Percentiles rank a stretch among this genome's conserved stretches.
These are phyloP conservation scores for Sacculina carcini DNA, from an alignment of 2,888 invertebrate genomes.

Conservation along the genomic window DNA sequence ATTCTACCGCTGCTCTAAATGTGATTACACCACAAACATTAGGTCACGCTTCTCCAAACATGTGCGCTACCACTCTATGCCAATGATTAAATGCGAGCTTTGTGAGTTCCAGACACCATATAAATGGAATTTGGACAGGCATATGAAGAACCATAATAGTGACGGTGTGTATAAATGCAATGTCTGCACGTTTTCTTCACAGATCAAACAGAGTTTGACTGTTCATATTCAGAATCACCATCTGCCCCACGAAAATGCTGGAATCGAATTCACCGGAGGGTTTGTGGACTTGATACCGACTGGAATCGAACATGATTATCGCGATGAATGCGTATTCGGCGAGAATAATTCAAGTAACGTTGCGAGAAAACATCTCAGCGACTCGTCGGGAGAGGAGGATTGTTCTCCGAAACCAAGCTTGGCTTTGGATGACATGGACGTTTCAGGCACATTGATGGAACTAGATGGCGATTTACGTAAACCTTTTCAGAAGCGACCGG, in stretches of 20 bases:
- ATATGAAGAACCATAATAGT: conserved; percentile 67
- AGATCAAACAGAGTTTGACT: conserved; percentile 69
- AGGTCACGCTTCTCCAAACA: conserved; percentile 71
- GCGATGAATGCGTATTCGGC: too few species aligned
- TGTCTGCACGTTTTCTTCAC: conserved; percentile 67
- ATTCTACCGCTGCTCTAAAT: conserved; percentile 63
- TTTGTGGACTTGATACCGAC: conserved; percentile 11
- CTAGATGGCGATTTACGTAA: too few species aligned
- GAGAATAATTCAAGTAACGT: too few species aligned
- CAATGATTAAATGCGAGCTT: conserved; percentile 73
- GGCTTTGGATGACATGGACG: too few species aligned
- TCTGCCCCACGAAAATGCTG: conserved; percentile 12
- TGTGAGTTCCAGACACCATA: conserved; percentile 81
- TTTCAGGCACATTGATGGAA: too few species aligned
- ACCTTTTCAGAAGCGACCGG: too few species aligned
- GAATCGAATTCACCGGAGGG: conserved; percentile 9
- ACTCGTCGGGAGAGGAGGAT: too few species aligned
- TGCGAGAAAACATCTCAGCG: too few species aligned
- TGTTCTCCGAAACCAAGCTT: too few species aligned
- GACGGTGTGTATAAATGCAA: conserved; percentile 46
- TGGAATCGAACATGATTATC: conserved; percentile 11
- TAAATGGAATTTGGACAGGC: conserved; percentile 71
- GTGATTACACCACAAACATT: conserved; percentile 71
- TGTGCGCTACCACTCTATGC: conserved; percentile 77
- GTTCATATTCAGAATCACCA: conserved; percentile 55